Percentiles rank a stretch among this genome's conserved stretches.
Evolutionary conservation across 2,797 vertebrate species (phyloP).

Genomic region (Dallia pectoralis): DNA sequence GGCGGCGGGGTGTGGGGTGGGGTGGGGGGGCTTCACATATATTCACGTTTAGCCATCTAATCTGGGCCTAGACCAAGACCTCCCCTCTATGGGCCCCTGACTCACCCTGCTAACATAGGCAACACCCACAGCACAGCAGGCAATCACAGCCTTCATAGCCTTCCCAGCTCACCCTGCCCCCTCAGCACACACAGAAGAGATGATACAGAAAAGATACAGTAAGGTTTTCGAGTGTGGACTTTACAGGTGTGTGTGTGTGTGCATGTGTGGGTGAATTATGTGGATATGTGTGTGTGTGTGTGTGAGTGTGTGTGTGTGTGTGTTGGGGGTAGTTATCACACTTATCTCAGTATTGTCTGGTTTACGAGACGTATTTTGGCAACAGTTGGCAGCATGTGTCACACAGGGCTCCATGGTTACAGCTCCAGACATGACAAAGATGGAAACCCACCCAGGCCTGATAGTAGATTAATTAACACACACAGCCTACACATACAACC

Average conservation of each 20-base stretch:
- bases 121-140: constrained; percentile 43
- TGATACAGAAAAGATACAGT: too few species aligned
- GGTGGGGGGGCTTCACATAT: constrained; percentile 13
- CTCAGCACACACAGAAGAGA: background rate
- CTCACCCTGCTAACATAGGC: constrained; percentile 22
- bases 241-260: background rate
- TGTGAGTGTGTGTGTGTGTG: background rate
- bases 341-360: constrained; percentile 39
- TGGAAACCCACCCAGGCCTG: constrained; percentile 9
- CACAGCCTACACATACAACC: constrained; percentile 12
- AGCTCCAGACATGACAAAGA: constrained; percentile 5
- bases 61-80: constrained; percentile 30
- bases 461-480: constrained; percentile 6
- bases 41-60: constrained; percentile 59
- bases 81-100: constrained; percentile 21
- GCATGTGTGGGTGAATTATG: too few species aligned
- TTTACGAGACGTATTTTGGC: constrained; percentile 43
- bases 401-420: constrained; percentile 17
- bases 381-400: constrained; percentile 49
- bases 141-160: constrained; percentile 33
- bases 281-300: background rate
- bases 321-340: background rate
- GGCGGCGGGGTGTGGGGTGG: constrained; percentile 31
- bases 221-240: background rate
- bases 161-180: constrained; percentile 19